Base-by-base conservation (phyloP, 1,140 invertebrate species). In the Caenorhabditis latens region DNA sequence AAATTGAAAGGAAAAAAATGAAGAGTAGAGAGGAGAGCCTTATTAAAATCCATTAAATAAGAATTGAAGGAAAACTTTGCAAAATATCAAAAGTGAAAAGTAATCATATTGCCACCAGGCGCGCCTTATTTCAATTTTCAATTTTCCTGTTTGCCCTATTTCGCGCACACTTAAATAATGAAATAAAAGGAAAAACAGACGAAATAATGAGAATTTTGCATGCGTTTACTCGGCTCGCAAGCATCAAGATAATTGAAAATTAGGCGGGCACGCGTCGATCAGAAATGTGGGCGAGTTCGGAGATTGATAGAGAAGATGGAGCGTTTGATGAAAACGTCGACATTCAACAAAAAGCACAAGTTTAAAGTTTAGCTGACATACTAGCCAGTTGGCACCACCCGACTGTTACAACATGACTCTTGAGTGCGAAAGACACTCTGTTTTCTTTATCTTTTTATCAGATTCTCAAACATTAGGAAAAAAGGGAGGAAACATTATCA, bases 191-290 rank as follows among this genome's bases (percentile, higher is more conserved):
- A 71, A 71, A 71, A 71, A 16, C 46, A 19, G 65, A 13, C 19
- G 46, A 48, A 79, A 79, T 50, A 79, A 79, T 50, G 46, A 79
- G 71, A 79, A 79, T 46, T 71, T 43, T 71, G 43, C 40, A 46
- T 71, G 42, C 43, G 46, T 32, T 32, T 48, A 5, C 19, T 46
- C 43, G 5, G 11, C n/a, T 14, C 11, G 5, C 19, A 14, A 50
- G 46, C 43, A 79, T 79, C 71, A 79, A 50, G 71, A 79, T 50
- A 79, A 79, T 50, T 50, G 46, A 79, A 79, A 79, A 79, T 50
- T 79, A 21, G 67, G 67, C 42, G 43, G 2, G 9, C 24, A 65
- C 40, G 40, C 42, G 40, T 71, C 1, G 67, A 43, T 65, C 63
- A 65, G 9, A 71, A 46, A 46, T 8, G 19, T 1, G 19, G 67